Conservation (phyloP, 2,888 invertebrate genomes). For the Eupithecia pulchellata region DNA sequence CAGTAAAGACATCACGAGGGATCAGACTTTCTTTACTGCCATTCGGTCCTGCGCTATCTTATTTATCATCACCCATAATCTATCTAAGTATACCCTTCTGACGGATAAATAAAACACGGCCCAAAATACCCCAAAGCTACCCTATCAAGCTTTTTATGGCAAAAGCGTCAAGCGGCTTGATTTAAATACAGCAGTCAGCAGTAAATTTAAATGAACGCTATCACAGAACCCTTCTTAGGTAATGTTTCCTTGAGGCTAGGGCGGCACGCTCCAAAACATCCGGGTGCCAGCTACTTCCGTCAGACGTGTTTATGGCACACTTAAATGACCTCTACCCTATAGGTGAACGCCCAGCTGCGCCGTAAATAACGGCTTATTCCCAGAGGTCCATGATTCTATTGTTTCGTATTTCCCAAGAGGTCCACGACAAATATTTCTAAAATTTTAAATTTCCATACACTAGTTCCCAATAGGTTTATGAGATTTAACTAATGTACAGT, state of each 20-base stretch:
- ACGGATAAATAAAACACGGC: neutral
- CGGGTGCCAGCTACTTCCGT: conserved; percentile 32
- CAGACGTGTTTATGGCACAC: conserved; percentile 34
- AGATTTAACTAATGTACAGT: no score
- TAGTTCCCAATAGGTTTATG: no score
- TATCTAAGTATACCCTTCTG: neutral
- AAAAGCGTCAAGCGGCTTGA: conserved; percentile 14
- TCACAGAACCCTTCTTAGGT: conserved; percentile 20
- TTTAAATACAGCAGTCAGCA: conserved; percentile 11
- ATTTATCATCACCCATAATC: neutral
- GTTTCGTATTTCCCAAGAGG: no score
- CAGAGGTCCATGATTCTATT: no score
- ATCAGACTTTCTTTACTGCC: no score
- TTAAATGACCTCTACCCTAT: conserved; percentile 26
- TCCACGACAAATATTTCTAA: no score
- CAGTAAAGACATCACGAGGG: no score
- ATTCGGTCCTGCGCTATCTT: neutral
- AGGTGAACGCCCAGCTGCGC: conserved; percentile 22
- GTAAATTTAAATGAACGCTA: conserved; percentile 26
- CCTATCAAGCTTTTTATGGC: neutral
- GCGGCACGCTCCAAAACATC: conserved; percentile 31
- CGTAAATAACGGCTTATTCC: conserved; percentile 7
- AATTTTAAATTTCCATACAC: no score
- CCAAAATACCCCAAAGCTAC: neutral
- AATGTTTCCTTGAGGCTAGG: conserved; percentile 25